Conservation (phyloP, 92 coral and sea anemone genomes). For the Montipora capitata region DNA sequence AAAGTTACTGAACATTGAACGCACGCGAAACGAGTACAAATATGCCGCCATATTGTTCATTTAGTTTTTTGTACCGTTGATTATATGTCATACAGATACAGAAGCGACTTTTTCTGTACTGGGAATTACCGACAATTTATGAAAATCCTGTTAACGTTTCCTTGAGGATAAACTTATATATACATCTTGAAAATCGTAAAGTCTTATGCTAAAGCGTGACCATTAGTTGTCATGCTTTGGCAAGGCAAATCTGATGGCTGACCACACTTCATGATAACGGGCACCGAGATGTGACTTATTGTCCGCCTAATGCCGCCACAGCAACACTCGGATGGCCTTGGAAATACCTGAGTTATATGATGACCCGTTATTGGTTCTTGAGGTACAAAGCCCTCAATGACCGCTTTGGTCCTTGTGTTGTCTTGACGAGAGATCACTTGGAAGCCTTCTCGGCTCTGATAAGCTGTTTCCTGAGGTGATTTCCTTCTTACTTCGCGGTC, state of each 20-base stretch:
- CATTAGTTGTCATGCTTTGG: neutral
- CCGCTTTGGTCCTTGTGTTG: neutral
- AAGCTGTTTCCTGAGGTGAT: neutral
- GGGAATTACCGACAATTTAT: no score
- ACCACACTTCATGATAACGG: constrained; percentile 88
- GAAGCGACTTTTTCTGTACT: no score
- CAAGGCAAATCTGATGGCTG: constrained; percentile 79
- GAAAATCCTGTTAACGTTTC: neutral
- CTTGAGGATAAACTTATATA: neutral
- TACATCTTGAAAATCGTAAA: neutral
- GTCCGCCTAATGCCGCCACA: constrained; percentile 55
- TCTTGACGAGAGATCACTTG: constrained; percentile 29
- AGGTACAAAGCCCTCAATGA: constrained; percentile 68
- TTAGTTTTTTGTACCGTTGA: no score
- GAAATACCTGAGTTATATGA: constrained; percentile 62
- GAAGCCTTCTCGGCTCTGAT: constrained; percentile 2
- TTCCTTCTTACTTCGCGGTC: neutral
- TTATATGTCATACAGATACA: no score
- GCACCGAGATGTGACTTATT: constrained; percentile 81
- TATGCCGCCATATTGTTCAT: no score
- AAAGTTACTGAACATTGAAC: no score
- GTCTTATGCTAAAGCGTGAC: constrained; percentile 25
- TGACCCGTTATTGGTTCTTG: constrained; percentile 82
- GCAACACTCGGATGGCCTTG: constrained; percentile 8
- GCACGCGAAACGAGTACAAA: no score